Base-by-base conservation (phyloP, 2,797 vertebrate genomes). In the Brachymystax lenok region DNA sequence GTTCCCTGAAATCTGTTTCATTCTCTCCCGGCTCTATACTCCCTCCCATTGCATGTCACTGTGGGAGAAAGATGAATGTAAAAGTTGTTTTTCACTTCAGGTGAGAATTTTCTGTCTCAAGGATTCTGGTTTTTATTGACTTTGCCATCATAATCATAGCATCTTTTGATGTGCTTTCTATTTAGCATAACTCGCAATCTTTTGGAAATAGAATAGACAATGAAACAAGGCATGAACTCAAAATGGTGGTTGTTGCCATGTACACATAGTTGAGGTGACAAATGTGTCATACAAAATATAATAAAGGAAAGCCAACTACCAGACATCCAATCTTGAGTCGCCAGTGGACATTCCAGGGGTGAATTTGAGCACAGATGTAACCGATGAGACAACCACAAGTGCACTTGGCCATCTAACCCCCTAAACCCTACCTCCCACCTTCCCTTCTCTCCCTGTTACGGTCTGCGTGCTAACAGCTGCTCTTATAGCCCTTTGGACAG, bases 401-500 rank as follows among this genome's bases (percentile, higher is more conserved):
- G 12, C 40, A 81, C 72, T 87, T 84, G 87, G 76, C 87, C 84
- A 83, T 91, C 90, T 92, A 86, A 56, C 5, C 51, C 51, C 52
- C 14, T 4, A 77, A 74, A 86, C 88, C 10, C 40, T 46, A 46
- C 10, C 40, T 2, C 40, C 40, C 40, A 46, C 10, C 84, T 76
- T 91, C 90, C 86, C 77, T 79, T 83, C 75, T 77, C 74, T 80
- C 73, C 80, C 83, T 80, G 69, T 79, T 21, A 82, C 78, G 54
- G 87, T 74, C 88, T 94, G 87, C 82, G 88, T 75, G 79, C 69
- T 80, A 86, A 85, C 80, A 94, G 90, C 95, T 96, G 95, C 93
- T 93, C 78, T 88, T 87, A 92, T 90, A 85, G 84, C 78, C 82
- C 88, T 91, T 94, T 88, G 56, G 80, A 95, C 95, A 97, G 94